Evolutionary conservation across 2,113 vertebrate genomes (phyloP).

Genomic region (Turnix velox): DNA sequence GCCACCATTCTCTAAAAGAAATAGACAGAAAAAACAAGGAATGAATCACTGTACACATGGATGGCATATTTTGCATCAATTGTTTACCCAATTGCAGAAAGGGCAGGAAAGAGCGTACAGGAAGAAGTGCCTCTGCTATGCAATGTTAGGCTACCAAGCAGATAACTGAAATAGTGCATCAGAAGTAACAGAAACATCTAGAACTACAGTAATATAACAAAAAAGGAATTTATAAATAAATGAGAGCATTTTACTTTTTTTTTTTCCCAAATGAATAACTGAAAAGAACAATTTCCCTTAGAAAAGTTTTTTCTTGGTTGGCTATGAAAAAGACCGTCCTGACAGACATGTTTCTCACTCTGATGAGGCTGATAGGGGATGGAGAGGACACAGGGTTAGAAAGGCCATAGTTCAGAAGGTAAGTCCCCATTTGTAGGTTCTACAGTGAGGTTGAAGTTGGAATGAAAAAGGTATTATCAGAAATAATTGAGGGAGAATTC

Average conservation of each 20-base stretch:
- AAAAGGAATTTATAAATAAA: too few species aligned
- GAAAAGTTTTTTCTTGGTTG: background rate
- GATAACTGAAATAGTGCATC: background rate
- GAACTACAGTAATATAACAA: background rate
- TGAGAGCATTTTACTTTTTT: background rate
- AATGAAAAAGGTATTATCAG: background rate
- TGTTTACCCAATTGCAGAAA: background rate
- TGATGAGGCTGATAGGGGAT: fast-evolving
- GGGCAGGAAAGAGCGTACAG: background rate
- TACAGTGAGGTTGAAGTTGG: background rate
- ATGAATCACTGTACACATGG: background rate
- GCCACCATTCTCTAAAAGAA: background rate
- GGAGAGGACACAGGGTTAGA: background rate
- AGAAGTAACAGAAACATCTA: background rate
- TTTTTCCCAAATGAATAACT: background rate
- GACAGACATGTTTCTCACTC: background rate
- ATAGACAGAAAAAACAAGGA: background rate
- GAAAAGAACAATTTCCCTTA: background rate
- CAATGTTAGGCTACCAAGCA: background rate
- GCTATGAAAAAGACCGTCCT: background rate
- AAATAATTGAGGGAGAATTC: background rate
- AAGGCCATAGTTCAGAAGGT: fast-evolving
- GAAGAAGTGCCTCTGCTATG: background rate
- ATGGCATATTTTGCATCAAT: background rate
- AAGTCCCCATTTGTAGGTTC: background rate